Base-by-base conservation (phyloP, 2,888 invertebrate species). In the Nephrocerus scutellatus region DNA sequence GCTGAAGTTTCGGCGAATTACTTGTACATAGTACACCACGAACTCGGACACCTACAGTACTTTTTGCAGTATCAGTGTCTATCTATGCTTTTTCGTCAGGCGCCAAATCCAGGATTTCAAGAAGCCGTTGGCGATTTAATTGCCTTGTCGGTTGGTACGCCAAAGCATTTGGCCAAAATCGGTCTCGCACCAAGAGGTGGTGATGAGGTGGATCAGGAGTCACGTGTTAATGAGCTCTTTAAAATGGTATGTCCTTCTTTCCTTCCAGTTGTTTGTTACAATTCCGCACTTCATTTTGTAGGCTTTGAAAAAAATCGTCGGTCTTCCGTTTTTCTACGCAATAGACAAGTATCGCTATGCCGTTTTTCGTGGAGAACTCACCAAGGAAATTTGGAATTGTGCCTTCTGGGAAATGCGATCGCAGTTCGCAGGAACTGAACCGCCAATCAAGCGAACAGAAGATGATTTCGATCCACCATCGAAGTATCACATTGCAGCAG, bases 101-200 rank as follows among this genome's bases (percentile, higher is more conserved):
- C 82, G 1, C 62, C 66, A 2, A 65, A 66, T 59, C 66, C 66
- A 0, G 66, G 82, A 39, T 83, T 83, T 53, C 82, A 83, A 51
- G 83, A 83, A 61, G 82, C 82, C 1, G 78, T 83, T 2, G 84
- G 83, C 7, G 83, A 84, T 56, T 77, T 78, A 0, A 75, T 84
- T 48, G 77, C 82, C 0, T 54, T 83, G 23, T 82, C 82, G 0
- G 82, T 80, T 1, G 73, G 76, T 1, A 79, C 80, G 1, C 75
- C 78, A 0, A 81, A 81, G 56, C 84, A 85, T 62, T 66, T 84
- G 33, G 73, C 80, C 32, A 75, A 78, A 44, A 79, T 92, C 36
- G 78, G 77, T 0, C 63, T 82, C 1, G 60, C 71, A 4, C 69
- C 73, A 1, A 72, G 74, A 15, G 76, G 74, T 1, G n/a, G n/a